These are phyloP conservation scores for Capitella teleta DNA, from an alignment of 1,140 invertebrate genomes.

Conservation along the genomic window DNA sequence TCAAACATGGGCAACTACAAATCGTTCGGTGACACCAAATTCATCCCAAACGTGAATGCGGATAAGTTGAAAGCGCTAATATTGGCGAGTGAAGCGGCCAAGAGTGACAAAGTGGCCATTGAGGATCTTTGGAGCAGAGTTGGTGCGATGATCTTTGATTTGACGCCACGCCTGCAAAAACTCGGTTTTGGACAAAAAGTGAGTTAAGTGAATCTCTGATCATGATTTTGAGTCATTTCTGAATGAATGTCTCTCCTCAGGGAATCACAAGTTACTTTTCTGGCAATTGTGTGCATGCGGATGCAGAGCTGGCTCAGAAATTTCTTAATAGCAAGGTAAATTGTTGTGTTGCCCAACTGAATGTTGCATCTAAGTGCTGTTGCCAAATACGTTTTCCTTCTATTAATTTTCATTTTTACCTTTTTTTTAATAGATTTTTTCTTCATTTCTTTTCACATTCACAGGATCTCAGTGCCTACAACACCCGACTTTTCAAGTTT, in stretches of 20 bases:
- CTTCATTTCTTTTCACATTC: no score
- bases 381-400: background rate
- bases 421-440: no score
- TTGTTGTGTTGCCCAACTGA: background rate
- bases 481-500: conserved; percentile 77
- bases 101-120: conserved; percentile 44
- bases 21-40: conserved; percentile 85
- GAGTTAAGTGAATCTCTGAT: conserved; percentile 5
- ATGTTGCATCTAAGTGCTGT: background rate
- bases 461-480: conserved; percentile 69
- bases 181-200: conserved; percentile 66
- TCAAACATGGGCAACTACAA: conserved; percentile 88
- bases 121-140: conserved; percentile 52
- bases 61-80: conserved; percentile 64
- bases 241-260: conserved; percentile 35
- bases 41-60: conserved; percentile 66
- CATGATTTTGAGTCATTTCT: no score
- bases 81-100: conserved; percentile 56
- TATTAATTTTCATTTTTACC: background rate
- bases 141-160: conserved; percentile 55
- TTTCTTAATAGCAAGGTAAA: conserved; percentile 66
- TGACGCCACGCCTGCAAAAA: conserved; percentile 57
- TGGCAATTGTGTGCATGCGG: conserved; percentile 69
- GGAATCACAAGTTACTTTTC: conserved; percentile 89
- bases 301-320: conserved; percentile 70